Base-by-base conservation (phyloP, 2,797 vertebrate species). In the Sebastes baramenuke region DNA sequence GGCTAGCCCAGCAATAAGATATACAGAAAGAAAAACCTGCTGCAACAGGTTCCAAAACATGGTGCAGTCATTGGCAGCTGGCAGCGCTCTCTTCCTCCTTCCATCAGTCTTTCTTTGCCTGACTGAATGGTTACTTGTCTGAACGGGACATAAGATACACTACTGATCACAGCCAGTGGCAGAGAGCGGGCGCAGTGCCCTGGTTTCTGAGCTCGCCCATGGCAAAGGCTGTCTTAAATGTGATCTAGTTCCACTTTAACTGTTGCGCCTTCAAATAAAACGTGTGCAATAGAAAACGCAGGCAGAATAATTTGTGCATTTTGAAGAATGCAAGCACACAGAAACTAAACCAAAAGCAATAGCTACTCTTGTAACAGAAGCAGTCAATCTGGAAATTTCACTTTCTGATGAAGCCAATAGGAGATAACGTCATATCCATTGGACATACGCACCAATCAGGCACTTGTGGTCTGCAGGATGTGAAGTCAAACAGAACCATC, bases 21-120 rank as follows among this genome's bases (percentile, higher is more conserved):
- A 91, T 89, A 93, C 74, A 88, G 84, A 93, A 89, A 87, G 84
- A 85, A 91, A 92, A 91, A 94, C 95, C 91, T 96, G 95, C 90
- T 91, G 81, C 88, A 93, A 95, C 96, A 96, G 93, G 96, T 95
- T 93, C 86, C 81, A 76, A 82, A 85, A 90, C 83, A 81, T 76
- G 74, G 89, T 91, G 81, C 81, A 90, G 86, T 86, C 87, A 88
- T 12, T 90, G 86, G 90, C 89, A 93, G 89, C 87, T 92, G 86
- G 88, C 90, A 92, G 86, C 46, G 9, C 83, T 84, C 79, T 84
- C 81, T 89, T 88, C 87, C 88, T 89, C 81, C 88, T 67, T 88
- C 77, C 81, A 87, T 91, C 89, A 77, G 65, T 91, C 81, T 90
- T 84, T 89, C 87, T 89, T 79, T 84, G 80, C 91, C 64, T 81